Conservation (phyloP, 2,888 invertebrate genomes). For the Amblyjoppa fuscipennis region DNA sequence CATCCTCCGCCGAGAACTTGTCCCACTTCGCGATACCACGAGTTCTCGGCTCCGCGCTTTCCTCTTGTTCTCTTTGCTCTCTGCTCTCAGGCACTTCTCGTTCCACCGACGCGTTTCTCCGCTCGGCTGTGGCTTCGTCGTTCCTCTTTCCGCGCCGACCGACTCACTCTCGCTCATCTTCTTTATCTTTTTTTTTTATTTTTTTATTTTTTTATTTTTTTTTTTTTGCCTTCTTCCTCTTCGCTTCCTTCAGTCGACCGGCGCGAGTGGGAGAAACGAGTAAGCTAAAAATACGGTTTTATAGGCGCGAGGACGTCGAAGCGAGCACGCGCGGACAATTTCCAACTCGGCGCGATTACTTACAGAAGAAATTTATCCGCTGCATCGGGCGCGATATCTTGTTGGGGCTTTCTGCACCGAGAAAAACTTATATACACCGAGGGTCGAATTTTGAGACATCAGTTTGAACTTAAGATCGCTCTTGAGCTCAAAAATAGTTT, state of each 20-base stretch:
- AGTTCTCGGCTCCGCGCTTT: slow-evolving; percentile 43
- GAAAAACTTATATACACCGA: too few relatives aligned
- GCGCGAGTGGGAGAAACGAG: slow-evolving; percentile 63
- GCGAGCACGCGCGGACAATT: slow-evolving; percentile 26
- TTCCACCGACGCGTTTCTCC: slow-evolving; percentile 23
- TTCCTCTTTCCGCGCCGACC: slow-evolving; percentile 3
- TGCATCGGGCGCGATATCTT: slow-evolving; percentile 19
- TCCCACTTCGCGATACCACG: slow-evolving; percentile 75
- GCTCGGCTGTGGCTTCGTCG: not conserved
- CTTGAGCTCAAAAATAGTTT: too few relatives aligned
- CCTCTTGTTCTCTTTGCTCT: slow-evolving; percentile 49
- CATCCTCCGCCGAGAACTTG: slow-evolving; percentile 78
- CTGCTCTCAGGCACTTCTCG: slow-evolving; percentile 43
- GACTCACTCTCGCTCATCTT: slow-evolving; percentile 26
- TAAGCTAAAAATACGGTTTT: slow-evolving; percentile 74
- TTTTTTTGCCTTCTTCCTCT: slow-evolving; percentile 3
- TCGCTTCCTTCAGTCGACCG: not conserved
- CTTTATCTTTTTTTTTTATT: not conserved
- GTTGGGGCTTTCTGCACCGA: not conserved
- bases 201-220: slow-evolving; percentile 12
- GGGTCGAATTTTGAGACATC: too few relatives aligned
- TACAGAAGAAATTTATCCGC: slow-evolving; percentile 13
- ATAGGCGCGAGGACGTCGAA: slow-evolving; percentile 58
- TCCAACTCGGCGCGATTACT: slow-evolving; percentile 20
- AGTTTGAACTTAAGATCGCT: too few relatives aligned